Evolutionary conservation across 2,113 vertebrate species (phyloP).

Genomic region (Trochalopteron elliotii): DNA sequence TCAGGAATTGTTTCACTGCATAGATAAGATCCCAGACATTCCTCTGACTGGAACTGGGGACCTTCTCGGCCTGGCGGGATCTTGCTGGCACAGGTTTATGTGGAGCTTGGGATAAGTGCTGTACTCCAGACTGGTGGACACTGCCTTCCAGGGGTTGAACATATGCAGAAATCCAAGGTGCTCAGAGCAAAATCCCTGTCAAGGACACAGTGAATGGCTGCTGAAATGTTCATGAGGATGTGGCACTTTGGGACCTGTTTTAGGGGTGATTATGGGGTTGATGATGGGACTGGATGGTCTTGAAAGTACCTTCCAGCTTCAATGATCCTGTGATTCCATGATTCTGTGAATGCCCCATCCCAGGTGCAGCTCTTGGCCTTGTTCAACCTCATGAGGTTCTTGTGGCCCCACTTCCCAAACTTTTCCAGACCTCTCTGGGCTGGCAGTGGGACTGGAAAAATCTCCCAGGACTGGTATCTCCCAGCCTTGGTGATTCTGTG

Average conservation of each 20-base stretch:
- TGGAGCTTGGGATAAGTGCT: not conserved
- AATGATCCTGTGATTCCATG: not conserved
- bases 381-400: not conserved
- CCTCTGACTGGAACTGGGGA: not conserved
- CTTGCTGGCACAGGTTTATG: fast-evolving
- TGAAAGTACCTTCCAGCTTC: not conserved
- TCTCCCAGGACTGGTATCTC: not conserved
- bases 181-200: not conserved
- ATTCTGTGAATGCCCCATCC: not conserved
- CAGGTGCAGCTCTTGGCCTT: not conserved
- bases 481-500: not conserved
- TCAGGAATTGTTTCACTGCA: not conserved
- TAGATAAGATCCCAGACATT: not conserved
- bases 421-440: not conserved
- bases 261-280: not conserved
- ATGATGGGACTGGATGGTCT: not conserved
- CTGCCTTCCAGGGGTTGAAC: not conserved
- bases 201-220: not conserved
- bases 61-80: not conserved
- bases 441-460: not conserved
- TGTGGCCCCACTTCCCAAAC: not conserved
- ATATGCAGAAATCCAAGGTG: not conserved
- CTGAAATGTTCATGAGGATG: not conserved
- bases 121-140: fast-evolving
- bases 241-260: fast-evolving